Evolutionary conservation across 2,888 invertebrate species (phyloP).

Genomic region (Stratiomys singularior): DNA sequence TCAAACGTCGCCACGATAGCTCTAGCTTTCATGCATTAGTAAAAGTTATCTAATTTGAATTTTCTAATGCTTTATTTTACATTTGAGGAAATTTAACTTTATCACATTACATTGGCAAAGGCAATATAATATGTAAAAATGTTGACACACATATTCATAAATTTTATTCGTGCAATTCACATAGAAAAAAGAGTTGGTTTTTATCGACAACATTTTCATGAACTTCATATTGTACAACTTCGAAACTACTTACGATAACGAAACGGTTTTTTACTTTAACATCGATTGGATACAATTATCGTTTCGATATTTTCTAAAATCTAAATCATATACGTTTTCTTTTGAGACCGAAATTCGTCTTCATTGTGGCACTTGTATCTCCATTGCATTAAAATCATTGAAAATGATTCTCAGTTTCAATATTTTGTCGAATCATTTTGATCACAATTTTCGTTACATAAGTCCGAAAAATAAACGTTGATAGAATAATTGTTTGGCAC

Average conservation of each 20-base stretch:
- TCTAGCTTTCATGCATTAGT: too few species aligned
- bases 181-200: background rate
- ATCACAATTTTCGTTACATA: conserved; percentile 14
- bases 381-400: background rate
- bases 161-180: conserved; percentile 10
- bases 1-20: too few species aligned
- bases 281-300: background rate
- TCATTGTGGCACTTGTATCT: background rate
- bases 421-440: background rate
- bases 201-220: background rate
- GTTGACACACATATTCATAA: background rate
- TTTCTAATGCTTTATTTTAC: conserved; percentile 4
- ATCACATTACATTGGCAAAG: conserved; percentile 4
- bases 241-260: background rate
- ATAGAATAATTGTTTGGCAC: background rate
- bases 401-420: background rate
- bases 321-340: background rate
- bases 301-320: background rate
- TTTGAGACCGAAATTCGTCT: background rate
- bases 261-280: background rate
- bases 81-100: background rate
- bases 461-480: background rate
- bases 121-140: conserved; percentile 1
- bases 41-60: too few species aligned
- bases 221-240: conserved; percentile 5